Percentiles rank a stretch among this genome's conserved stretches.
These are phyloP conservation scores for Taenioides sp. DNA, from an alignment of 2,797 vertebrate genomes.

Conservation along the genomic window DNA sequence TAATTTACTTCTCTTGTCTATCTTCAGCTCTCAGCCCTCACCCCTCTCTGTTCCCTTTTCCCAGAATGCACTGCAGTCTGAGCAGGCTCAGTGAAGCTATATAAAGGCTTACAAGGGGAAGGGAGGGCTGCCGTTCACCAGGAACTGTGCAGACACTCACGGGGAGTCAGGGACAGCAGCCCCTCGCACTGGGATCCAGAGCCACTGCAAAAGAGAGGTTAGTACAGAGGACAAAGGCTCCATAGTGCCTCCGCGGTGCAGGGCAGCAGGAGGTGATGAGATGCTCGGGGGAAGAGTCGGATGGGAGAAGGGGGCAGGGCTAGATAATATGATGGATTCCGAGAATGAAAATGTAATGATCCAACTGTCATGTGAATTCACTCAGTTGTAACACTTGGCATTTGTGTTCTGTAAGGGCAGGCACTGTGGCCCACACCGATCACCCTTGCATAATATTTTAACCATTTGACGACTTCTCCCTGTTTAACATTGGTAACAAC, in stretches of 20 bases:
- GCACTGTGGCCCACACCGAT: constrained; percentile 18
- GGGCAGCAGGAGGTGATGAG: constrained; percentile 23
- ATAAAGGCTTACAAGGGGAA: constrained; percentile 71
- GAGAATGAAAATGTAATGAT: constrained; percentile 24
- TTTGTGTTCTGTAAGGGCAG: constrained; percentile 24
- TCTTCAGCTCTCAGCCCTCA: constrained; percentile 17
- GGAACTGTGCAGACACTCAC: constrained; percentile 70
- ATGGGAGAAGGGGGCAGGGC: constrained; percentile 49
- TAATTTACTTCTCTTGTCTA: constrained; percentile 20
- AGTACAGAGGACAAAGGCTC: constrained; percentile 74
- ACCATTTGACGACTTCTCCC: not conserved
- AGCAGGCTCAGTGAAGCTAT: constrained; percentile 76
- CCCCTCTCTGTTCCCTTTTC: constrained; percentile 49
- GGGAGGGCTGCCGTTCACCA: constrained; percentile 76
- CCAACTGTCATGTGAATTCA: constrained; percentile 31
- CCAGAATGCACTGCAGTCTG: constrained; percentile 71
- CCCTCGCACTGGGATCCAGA: constrained; percentile 70
- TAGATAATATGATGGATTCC: constrained; percentile 35
- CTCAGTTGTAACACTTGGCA: constrained; percentile 7
- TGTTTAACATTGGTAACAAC: not conserved
- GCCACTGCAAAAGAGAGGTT: constrained; percentile 73
- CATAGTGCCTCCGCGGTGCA: constrained; percentile 42
- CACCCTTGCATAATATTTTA: constrained; percentile 10
- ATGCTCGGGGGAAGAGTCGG: constrained; percentile 26
- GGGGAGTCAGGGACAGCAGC: constrained; percentile 69